Conservation (phyloP, 2,888 invertebrate genomes). For the Metacarcinus magister region DNA sequence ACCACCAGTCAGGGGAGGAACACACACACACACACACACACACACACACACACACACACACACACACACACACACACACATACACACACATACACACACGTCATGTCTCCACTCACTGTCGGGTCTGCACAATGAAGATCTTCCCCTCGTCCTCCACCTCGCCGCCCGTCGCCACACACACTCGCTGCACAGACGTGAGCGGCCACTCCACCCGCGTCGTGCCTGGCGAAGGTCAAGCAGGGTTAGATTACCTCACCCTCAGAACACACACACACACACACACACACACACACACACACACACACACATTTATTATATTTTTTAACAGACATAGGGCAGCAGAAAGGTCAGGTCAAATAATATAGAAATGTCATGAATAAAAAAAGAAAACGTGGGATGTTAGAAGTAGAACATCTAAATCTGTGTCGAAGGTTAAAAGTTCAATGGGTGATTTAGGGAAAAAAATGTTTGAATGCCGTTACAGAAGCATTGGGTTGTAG, state of each 20-base stretch:
- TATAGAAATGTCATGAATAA: too few species aligned
- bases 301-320: too few species aligned
- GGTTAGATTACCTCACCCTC: background rate
- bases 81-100: conserved; percentile 66
- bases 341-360: too few species aligned
- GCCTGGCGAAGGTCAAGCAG: conserved; percentile 65
- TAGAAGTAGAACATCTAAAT: too few species aligned
- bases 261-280: too few species aligned
- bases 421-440: too few species aligned
- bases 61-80: conserved; percentile 67
- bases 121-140: conserved; percentile 82
- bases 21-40: conserved; percentile 55
- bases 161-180: conserved; percentile 81
- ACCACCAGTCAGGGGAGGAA: background rate
- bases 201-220: conserved; percentile 82
- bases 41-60: conserved; percentile 67
- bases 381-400: too few species aligned
- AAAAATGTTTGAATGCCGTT: too few species aligned
- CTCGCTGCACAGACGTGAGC: conserved; percentile 81
- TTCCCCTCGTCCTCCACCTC: conserved; percentile 82
- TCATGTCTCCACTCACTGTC: conserved; percentile 75
- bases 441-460: too few species aligned
- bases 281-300: too few species aligned
- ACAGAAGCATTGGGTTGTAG: too few species aligned
- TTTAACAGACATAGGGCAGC: too few species aligned